Evolutionary conservation across 2,888 invertebrate species (phyloP).

Genomic region (Eristalinus sepulchralis): DNA sequence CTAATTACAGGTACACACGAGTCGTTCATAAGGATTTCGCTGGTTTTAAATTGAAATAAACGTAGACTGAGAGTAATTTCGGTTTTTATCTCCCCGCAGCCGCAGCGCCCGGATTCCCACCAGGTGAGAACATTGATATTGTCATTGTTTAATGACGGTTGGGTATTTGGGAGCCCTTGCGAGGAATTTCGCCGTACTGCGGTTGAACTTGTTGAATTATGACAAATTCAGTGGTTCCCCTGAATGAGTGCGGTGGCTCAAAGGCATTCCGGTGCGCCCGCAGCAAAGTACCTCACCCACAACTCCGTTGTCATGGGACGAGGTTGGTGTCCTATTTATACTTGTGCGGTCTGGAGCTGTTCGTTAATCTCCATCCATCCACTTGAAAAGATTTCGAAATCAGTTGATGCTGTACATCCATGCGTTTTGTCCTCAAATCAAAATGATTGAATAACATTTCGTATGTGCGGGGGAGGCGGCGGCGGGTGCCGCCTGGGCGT

Average conservation of each 20-base stretch:
- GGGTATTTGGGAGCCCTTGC: slow-evolving; percentile 14
- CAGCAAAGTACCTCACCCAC: not conserved
- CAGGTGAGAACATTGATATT: slow-evolving; percentile 20
- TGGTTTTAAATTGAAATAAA: slow-evolving; percentile 3
- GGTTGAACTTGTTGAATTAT: slow-evolving; percentile 14
- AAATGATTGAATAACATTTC: not conserved
- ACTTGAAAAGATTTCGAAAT: not conserved
- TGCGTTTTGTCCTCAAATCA: not conserved
- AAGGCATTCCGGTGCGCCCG: not conserved
- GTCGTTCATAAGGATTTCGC: not conserved
- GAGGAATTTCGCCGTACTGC: slow-evolving; percentile 1
- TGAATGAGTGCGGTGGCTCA: not conserved
- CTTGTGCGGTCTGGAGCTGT: not conserved
- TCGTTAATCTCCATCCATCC: not conserved
- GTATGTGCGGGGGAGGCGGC: not conserved
- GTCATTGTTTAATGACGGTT: slow-evolving; percentile 31
- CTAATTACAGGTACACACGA: slow-evolving; percentile 14
- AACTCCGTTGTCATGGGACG: not conserved
- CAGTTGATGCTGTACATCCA: not conserved
- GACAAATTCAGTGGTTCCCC: slow-evolving; percentile 23
- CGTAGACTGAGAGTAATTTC: not conserved
- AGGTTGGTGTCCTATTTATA: not conserved
- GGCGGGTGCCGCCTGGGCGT: too few relatives aligned
- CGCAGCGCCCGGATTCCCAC: not conserved
- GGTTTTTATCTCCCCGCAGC: slow-evolving; percentile 3